Conservation (phyloP, 2,113 vertebrate species). For the Nothobranchius kuhntae region DNA sequence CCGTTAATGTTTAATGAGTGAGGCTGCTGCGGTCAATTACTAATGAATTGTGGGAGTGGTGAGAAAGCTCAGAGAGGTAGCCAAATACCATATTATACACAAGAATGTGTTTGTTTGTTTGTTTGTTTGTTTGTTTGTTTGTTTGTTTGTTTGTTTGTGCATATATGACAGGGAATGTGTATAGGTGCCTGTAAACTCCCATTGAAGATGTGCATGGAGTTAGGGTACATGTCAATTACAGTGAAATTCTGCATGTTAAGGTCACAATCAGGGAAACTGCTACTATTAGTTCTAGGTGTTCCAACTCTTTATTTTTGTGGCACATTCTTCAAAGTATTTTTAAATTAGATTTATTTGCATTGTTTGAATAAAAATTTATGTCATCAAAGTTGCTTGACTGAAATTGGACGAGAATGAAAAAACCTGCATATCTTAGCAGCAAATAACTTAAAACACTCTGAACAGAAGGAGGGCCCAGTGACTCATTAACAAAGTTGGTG, state of each 20-base stretch:
- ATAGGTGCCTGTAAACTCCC: conserved; percentile 9
- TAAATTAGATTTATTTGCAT: too few relatives aligned
- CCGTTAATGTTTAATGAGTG: conserved; percentile 81
- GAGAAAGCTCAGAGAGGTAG: conserved; percentile 67
- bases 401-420: background rate
- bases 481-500: conserved; percentile 11
- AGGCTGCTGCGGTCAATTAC: conserved; percentile 80
- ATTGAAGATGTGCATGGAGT: conserved; percentile 1
- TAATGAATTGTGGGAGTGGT: conserved; percentile 79
- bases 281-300: too few relatives aligned
- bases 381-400: background rate
- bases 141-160: conserved; percentile 11
- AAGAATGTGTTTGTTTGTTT: conserved; percentile 20
- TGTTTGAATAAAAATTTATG: too few relatives aligned
- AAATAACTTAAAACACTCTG: background rate
- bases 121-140: conserved; percentile 7
- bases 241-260: background rate
- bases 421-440: background rate
- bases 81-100: conserved; percentile 54
- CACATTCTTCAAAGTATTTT: too few relatives aligned
- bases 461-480: conserved; percentile 20
- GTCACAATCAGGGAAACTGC: too few relatives aligned
- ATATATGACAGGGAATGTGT: background rate
- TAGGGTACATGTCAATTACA: background rate
- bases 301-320: too few relatives aligned